phyloP scores from a whole-genome alignment of 2,888 invertebrate genomes.

The Caenorhabditis sp. region DNA sequence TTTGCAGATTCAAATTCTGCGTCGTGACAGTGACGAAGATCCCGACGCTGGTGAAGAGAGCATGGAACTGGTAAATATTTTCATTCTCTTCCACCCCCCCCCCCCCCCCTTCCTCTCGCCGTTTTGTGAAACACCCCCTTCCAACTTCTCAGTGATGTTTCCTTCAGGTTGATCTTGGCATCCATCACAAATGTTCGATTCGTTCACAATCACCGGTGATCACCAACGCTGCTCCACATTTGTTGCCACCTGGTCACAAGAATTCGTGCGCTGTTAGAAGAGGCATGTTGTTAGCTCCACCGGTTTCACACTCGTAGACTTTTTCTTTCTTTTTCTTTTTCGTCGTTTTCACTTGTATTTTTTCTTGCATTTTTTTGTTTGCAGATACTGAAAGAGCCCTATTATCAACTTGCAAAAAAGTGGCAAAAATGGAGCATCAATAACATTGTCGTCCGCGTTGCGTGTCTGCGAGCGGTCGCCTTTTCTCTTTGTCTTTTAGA shows the following conservation, averaged over 20 bases:
- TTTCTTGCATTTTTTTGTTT: background rate
- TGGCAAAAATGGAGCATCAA: too few species aligned
- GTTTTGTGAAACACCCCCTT: constrained; percentile 4
- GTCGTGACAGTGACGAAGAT: constrained; percentile 56
- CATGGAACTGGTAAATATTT: constrained; percentile 51
- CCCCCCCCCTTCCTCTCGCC: too few species aligned
- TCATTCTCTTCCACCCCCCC: background rate
- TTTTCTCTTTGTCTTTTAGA: too few species aligned
- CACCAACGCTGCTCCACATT: constrained; percentile 13
- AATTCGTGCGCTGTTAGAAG: constrained; percentile 42
- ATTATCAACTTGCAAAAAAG: too few species aligned
- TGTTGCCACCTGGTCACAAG: constrained; percentile 41
- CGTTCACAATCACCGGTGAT: constrained; percentile 48
- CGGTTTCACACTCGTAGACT: constrained; percentile 32
- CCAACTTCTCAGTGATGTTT: background rate
- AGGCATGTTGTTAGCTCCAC: constrained; percentile 43
- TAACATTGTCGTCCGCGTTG: too few species aligned
- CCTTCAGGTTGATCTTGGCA: constrained; percentile 50
- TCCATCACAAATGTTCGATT: constrained; percentile 48
- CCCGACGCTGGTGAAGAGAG: constrained; percentile 55
- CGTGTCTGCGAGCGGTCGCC: too few species aligned
- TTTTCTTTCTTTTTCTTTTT: background rate
- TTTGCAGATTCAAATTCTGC: constrained; percentile 53
- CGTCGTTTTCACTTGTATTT: constrained; percentile 3
- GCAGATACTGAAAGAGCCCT: too few species aligned